Conservation (phyloP, 2,888 invertebrate species). For the Pediacus dermestoides region DNA sequence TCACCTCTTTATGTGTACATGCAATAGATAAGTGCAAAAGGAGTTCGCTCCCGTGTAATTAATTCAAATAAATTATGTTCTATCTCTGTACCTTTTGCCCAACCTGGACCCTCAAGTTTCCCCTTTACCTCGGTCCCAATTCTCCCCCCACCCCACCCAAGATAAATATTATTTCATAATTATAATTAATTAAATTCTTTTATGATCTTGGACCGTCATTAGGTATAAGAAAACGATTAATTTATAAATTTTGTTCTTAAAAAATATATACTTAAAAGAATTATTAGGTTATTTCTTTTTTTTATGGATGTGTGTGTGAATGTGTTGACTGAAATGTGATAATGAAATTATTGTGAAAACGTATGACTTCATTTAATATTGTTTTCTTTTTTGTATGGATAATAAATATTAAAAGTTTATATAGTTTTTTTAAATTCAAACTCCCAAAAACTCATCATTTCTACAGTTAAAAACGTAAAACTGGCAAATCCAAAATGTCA, state of each 20-base stretch:
- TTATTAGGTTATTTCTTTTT: conserved; percentile 29
- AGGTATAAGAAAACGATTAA: conserved; percentile 38
- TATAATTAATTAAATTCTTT: conserved; percentile 32
- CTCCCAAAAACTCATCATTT: no score
- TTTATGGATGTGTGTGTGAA: conserved; percentile 33
- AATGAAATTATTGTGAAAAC: conserved; percentile 33
- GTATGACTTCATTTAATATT: conserved; percentile 35
- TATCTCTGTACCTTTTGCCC: conserved; percentile 37
- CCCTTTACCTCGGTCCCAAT: conserved; percentile 19
- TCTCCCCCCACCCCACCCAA: background rate
- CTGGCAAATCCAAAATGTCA: no score
- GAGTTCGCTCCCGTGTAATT: conserved; percentile 23
- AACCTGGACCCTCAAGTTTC: conserved; percentile 30
- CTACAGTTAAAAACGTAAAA: no score
- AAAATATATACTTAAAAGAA: conserved; percentile 42
- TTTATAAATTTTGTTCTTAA: conserved; percentile 46
- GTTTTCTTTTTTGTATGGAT: conserved; percentile 41
- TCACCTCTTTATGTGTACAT: conserved; percentile 39
- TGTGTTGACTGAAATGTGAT: conserved; percentile 37
- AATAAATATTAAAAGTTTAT: conserved; percentile 36
- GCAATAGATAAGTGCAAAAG: conserved; percentile 38
- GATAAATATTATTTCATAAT: conserved; percentile 11
- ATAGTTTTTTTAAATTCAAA: conserved; percentile 19
- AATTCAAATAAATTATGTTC: conserved; percentile 23
- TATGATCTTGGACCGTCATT: conserved; percentile 39